Evolutionary conservation across 2,888 invertebrate species (phyloP), one percentile per base, ranked within the genome.

Genomic region (Drosophila peninsularis): DNA sequence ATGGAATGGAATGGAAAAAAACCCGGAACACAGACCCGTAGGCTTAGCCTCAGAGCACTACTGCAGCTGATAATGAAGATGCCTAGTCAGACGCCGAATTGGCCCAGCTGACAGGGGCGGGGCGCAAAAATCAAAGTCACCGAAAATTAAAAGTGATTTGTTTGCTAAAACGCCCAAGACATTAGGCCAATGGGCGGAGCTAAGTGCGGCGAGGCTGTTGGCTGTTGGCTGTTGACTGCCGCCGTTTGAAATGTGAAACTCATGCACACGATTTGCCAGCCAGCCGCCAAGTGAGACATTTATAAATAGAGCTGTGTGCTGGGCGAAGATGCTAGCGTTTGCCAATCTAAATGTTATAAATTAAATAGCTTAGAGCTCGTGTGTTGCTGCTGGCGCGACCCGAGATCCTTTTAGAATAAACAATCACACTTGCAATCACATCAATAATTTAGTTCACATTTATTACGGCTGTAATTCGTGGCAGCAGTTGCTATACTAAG

Each of bases 111-210:
- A 19, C 41, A n/a, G 42, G 37, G 24, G 55, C 13, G 42, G 32
- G 62, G 56, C 27, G 62, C 64, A 82, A 88, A 89, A 89, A 88
- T 89, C 86, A 89, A 87, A 87, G 90, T 87, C 90, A 85, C 80
- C 76, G 71, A 88, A 87, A 87, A 87, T 87, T 87, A 87, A 89
- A 89, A 88, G 88, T 89, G 90, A 86, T 87, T 89, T 89, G 89
- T 89, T 85, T 89, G 85, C 79, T 65, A 85, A 85, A 85, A 89
- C 88, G 70, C 89, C 78, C 75, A 80, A 81, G 78, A 82, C 75
- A 84, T 82, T 80, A 77, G 67, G 54, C 68, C 32, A 52, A 45
- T 6, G 45, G 42, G 47, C 30, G 39, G 6, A 21, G 24, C 24
- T 24, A 24, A 24, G 24, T 24, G 24, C 24, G 24, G 24, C 24